phyloP scores from a whole-genome alignment of 1,140 invertebrate species.

The Platyura marginata region DNA sequence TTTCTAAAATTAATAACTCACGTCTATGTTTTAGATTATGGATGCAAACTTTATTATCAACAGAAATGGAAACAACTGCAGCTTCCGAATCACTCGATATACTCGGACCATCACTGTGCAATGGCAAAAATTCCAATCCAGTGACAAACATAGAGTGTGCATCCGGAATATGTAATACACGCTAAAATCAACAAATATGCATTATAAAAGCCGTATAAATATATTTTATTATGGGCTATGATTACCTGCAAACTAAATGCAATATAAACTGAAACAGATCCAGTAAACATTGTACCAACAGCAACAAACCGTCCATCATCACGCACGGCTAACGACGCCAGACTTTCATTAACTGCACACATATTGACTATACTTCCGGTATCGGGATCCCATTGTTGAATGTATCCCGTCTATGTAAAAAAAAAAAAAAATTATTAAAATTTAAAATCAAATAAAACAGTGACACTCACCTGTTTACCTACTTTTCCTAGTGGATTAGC shows the following conservation, averaged over 20 bases:
- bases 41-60: slow-evolving; percentile 83
- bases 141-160: slow-evolving; percentile 92
- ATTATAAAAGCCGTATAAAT: slow-evolving; percentile 2
- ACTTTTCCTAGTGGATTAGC: slow-evolving; percentile 53
- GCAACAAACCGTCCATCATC: slow-evolving; percentile 82
- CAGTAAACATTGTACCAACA: slow-evolving; percentile 81
- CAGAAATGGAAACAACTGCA: slow-evolving; percentile 81
- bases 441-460: neutral
- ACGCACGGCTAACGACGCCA: slow-evolving; percentile 72
- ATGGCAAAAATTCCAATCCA: slow-evolving; percentile 74
- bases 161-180: slow-evolving; percentile 55
- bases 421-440: neutral
- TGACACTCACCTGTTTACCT: slow-evolving; percentile 33
- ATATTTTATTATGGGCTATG: neutral
- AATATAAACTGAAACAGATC: slow-evolving; percentile 76
- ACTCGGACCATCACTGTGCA: slow-evolving; percentile 37
- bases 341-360: slow-evolving; percentile 45
- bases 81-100: slow-evolving; percentile 57
- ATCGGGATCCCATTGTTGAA: slow-evolving; percentile 50
- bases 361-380: slow-evolving; percentile 32
- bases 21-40: slow-evolving; percentile 70
- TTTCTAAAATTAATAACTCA: slow-evolving; percentile 29
- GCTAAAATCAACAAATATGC: slow-evolving; percentile 31
- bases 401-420: slow-evolving; percentile 30
- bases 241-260: slow-evolving; percentile 78